Evolutionary conservation across 2,113 vertebrate species (phyloP), one percentile per base, ranked within the genome.

Genomic region (Panthera tigris): DNA sequence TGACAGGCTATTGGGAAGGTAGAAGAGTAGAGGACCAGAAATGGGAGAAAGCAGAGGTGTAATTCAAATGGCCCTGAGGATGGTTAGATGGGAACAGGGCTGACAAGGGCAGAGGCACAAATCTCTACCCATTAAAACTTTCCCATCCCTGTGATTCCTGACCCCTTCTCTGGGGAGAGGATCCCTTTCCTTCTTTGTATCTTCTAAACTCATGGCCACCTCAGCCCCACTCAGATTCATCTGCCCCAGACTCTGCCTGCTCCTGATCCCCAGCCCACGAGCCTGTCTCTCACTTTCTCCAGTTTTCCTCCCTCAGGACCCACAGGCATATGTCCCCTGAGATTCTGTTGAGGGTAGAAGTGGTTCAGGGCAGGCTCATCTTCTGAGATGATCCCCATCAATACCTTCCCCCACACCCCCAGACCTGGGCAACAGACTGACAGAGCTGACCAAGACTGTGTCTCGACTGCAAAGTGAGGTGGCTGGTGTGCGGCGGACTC

Each of bases 381-480:
- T 81, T 85, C 83, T 94, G 68, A 92, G 69, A 79, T 45, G 57
- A 23, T 63, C 57, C 57, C 66, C 29, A 14, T 50, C 39, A 36
- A 57, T 36, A 13, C 39, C 31, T 83, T 48, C 7, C 10, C 39
- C 25, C 3, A 19, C 18, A 85, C 57, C 73, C 25, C 5, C 36
- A 98, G 97, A 98, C 73, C 74, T 99, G 33, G 99, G 99, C 1
- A 99, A 99, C 98, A 99, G 99, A 39, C 99, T 99, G 98, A 99
- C 99, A 11, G 99, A 99, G 98, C 98, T 99, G 83, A 99, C 97
- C 97, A 99, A 99, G 98, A 99, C 98, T 0, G 98, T 99, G 23
- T 36, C 90, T 73, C 98, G 98, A 82, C 98, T 99, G 31, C 99
- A 99, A 93, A 87, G 65, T 0, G 99, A 99, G 39, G 98, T 99